These are phyloP conservation scores for Ctenopoma multispine DNA, from an alignment of 2,797 vertebrate species.

Conservation along the genomic window DNA sequence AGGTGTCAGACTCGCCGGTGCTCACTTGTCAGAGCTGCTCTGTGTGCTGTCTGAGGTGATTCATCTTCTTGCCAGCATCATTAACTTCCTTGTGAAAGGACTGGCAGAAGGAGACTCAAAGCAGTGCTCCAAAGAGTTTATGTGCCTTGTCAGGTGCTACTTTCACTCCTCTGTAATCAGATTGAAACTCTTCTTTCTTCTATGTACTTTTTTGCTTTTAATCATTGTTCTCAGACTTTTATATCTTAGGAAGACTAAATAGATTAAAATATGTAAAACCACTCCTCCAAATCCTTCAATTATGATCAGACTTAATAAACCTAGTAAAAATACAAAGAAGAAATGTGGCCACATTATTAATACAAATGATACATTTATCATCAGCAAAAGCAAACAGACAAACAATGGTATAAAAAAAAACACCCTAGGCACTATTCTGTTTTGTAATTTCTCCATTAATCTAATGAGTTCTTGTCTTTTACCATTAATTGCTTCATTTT, in stretches of 20 bases:
- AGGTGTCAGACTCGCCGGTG: constrained; percentile 88
- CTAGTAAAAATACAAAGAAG: constrained; percentile 30
- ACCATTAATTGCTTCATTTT: constrained; percentile 86
- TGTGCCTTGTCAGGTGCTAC: constrained; percentile 87
- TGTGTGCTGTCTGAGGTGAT: constrained; percentile 94
- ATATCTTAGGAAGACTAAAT: constrained; percentile 20
- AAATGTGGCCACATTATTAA: constrained; percentile 52
- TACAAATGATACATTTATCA: constrained; percentile 64
- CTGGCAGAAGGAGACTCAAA: constrained; percentile 90
- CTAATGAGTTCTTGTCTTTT: constrained; percentile 79
- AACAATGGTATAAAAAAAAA: constrained; percentile 55
- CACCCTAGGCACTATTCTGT: constrained; percentile 69
- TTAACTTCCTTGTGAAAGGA: constrained; percentile 93
- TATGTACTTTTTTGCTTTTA: constrained; percentile 53
- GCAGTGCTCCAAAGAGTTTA: constrained; percentile 82
- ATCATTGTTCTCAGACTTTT: constrained; percentile 44
- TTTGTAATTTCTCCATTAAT: constrained; percentile 83
- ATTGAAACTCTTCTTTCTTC: constrained; percentile 73
- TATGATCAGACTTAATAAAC: constrained; percentile 57
- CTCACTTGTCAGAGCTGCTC: constrained; percentile 90
- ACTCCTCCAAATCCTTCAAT: constrained; percentile 52
- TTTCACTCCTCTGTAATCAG: constrained; percentile 86
- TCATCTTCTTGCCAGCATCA: constrained; percentile 95
- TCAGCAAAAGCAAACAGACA: constrained; percentile 62
- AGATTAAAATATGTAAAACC: constrained; percentile 23